Conservation (phyloP, 2,113 vertebrate species). For the Mormyrus iriodes region DNA sequence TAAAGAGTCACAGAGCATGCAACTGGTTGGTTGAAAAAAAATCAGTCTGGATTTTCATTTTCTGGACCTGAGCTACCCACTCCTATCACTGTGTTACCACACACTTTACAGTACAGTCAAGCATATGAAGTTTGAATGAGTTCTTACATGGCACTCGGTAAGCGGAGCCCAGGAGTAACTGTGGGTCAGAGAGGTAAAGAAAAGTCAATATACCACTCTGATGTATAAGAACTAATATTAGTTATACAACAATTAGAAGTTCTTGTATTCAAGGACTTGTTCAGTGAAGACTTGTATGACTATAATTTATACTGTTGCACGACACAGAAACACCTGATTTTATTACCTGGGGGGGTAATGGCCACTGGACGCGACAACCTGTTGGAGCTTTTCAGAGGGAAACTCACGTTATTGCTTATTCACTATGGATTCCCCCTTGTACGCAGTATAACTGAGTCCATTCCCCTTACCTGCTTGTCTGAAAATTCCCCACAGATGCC, state of each 20-base stretch:
- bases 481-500: conserved; percentile 54
- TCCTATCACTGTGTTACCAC: neutral
- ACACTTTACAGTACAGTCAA: neutral
- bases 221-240: neutral
- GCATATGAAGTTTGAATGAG: neutral
- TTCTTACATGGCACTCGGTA: conserved; percentile 58
- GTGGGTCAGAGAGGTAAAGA: conserved; percentile 30
- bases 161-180: conserved; percentile 65
- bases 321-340: neutral
- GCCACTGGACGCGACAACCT: conserved; percentile 72
- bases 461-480: conserved; percentile 48
- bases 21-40: neutral
- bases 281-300: neutral
- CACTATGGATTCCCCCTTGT: neutral
- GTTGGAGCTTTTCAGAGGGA: conserved; percentile 45
- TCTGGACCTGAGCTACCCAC: neutral
- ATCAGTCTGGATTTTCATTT: neutral
- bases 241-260: neutral
- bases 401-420: neutral
- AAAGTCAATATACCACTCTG: neutral
- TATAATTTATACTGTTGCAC: neutral
- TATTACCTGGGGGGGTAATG: conserved; percentile 72
- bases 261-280: neutral
- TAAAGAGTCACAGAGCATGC: neutral
- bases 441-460: neutral